Conservation (phyloP, 1,140 invertebrate species). For the Listronotus bonariensis region DNA sequence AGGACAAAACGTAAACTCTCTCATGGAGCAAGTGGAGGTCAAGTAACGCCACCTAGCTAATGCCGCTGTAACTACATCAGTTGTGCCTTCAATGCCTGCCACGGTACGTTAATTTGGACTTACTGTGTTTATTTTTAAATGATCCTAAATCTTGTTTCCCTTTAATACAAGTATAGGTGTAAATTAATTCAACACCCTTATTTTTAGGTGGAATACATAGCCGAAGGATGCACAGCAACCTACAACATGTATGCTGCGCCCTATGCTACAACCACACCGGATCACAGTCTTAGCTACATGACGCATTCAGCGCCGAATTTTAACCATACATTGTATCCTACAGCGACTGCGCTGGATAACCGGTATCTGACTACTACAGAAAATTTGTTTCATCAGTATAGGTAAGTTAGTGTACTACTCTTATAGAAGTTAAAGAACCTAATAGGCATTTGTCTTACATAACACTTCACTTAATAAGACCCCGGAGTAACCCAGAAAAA, state of each 20-base stretch:
- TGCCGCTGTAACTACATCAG: slow-evolving; percentile 49
- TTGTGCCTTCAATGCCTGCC: slow-evolving; percentile 55
- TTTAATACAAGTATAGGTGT: no score
- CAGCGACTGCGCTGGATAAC: slow-evolving; percentile 70
- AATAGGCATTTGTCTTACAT: no score
- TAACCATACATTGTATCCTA: slow-evolving; percentile 71
- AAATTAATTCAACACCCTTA: no score
- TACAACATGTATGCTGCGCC: slow-evolving; percentile 84
- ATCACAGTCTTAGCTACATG: slow-evolving; percentile 72
- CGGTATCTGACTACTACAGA: slow-evolving; percentile 76
- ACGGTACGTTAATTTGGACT: slow-evolving; percentile 30
- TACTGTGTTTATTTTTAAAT: no score
- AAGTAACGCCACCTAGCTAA: slow-evolving; percentile 50
- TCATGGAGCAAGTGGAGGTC: slow-evolving; percentile 55
- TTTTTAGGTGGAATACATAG: slow-evolving; percentile 65
- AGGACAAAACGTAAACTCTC: slow-evolving; percentile 85
- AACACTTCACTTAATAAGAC: no score
- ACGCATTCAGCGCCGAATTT: slow-evolving; percentile 69
- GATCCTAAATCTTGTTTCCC: no score
- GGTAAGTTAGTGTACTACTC: slow-evolving; percentile 19
- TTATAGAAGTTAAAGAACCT: no score
- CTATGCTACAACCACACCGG: slow-evolving; percentile 69
- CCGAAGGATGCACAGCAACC: slow-evolving; percentile 69
- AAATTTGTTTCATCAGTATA: slow-evolving; percentile 84
- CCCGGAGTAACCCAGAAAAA: no score